Conservation (phyloP, 2,888 invertebrate genomes). For the Hypercompe scribonia region DNA sequence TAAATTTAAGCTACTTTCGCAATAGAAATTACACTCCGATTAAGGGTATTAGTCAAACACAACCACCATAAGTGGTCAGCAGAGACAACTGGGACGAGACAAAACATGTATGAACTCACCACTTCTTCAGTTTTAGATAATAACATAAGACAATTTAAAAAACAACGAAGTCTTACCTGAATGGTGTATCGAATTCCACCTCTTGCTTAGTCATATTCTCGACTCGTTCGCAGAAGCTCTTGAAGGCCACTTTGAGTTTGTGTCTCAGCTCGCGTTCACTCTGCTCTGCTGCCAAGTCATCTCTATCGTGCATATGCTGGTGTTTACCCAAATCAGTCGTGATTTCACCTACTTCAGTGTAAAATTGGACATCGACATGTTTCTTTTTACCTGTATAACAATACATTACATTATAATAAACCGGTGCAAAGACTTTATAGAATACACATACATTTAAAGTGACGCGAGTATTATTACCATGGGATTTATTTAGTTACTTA, state of each 20-base stretch:
- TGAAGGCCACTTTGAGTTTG: conserved; percentile 98
- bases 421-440: background rate
- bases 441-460: background rate
- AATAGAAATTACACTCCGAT: too few species aligned
- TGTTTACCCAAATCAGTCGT: conserved; percentile 99
- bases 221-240: conserved; percentile 98
- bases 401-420: background rate
- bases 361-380: conserved; percentile 99
- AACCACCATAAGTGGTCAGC: background rate
- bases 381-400: conserved; percentile 92
- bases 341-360: conserved; percentile 99
- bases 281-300: conserved; percentile 99
- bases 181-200: conserved; percentile 99
- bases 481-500: conserved; percentile 60
- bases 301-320: conserved; percentile 99
- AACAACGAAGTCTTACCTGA: conserved; percentile 81
- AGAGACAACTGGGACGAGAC: background rate
- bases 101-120: background rate
- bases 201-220: conserved; percentile 98
- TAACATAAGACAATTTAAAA: background rate
- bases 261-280: conserved; percentile 98
- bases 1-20: too few species aligned
- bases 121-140: too few species aligned
- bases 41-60: background rate
- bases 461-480: background rate